Base-by-base conservation (phyloP, 2,888 invertebrate species). In the Diarsia dahlii region DNA sequence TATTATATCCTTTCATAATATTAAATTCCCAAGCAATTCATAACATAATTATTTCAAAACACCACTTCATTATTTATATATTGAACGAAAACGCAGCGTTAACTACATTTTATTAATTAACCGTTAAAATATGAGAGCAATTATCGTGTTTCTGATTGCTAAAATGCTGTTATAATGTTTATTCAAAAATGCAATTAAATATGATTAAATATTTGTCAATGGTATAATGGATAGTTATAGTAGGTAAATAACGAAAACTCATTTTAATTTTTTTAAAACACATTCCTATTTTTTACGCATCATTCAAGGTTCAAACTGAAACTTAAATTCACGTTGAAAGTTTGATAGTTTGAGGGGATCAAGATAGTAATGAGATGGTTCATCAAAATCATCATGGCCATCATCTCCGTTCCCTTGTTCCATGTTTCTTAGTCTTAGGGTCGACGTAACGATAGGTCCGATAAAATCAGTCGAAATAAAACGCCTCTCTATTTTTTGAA, bases 51-150 rank as follows among this genome's bases (percentile, higher is more conserved):
- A 62, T 18, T 28, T 50, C 28, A 54, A 45, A 46, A 69, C 39
- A 34, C 6, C 15, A 66, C 28, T 78, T 66, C 28, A 56, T 80
- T 66, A 66, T 66, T 54, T 52, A 48, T 48, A 48, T 60, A 54
- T 62, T 56, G n/a, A 65, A 39, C 63, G 34, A 34, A 78, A 70
- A 23, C 15, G 10, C 70, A 50, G 54, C 34, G 62, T 50, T 69
- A 67, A 70, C 71, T 70, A 56, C 45, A 60, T 70, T 82, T 82
- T 78, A 70, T 54, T 80, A 83, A 71, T 78, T 63, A 80, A 50
- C 48, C 12, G 39, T 66, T 66, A 78, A 83, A 78, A 50, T 83
- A 71, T 78, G n/a, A 15, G 39, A 28, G 39, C 46, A 80, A 83
- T 78, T 68, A 56, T 48, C 48, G 48, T 28, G 52, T 62, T 39